These are phyloP conservation scores for Lynx canadensis DNA, from an alignment of 2,113 vertebrate genomes.

Conservation along the genomic window DNA sequence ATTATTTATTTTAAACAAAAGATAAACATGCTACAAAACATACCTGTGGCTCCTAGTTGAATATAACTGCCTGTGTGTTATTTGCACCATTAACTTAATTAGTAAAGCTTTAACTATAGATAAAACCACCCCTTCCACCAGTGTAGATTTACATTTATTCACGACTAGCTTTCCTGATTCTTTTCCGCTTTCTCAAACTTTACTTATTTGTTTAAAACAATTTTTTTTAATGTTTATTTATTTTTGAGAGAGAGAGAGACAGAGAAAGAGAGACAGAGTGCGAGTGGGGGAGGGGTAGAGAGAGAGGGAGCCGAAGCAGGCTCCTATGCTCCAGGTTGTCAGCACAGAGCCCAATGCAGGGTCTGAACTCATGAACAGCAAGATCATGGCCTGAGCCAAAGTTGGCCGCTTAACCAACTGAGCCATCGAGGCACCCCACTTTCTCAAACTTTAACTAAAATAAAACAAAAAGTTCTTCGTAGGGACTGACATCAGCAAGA, in stretches of 20 bases:
- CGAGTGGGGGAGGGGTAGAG: too few relatives aligned
- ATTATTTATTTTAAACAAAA: conserved; percentile 11
- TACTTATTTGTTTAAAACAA: too few relatives aligned
- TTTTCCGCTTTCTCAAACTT: neutral
- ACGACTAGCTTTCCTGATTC: neutral
- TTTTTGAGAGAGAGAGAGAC: too few relatives aligned
- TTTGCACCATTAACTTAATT: neutral
- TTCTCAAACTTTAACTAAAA: neutral
- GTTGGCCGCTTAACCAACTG: too few relatives aligned
- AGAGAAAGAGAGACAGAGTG: too few relatives aligned
- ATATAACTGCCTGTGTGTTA: neutral
- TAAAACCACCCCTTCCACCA: neutral
- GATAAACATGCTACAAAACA: neutral
- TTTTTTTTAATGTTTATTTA: neutral
- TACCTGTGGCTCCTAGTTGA: neutral
- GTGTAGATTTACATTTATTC: neutral
- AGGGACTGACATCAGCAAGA: neutral
- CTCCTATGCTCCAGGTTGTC: too few relatives aligned
- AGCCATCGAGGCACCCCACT: neutral
- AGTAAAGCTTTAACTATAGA: neutral
- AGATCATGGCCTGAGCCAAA: too few relatives aligned
- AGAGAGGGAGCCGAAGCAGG: too few relatives aligned
- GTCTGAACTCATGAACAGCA: too few relatives aligned
- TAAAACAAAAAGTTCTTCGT: neutral
- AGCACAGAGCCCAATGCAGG: too few relatives aligned